These are phyloP conservation scores for Aphis craccivora DNA, from an alignment of 1,140 invertebrate species.

Conservation along the genomic window DNA sequence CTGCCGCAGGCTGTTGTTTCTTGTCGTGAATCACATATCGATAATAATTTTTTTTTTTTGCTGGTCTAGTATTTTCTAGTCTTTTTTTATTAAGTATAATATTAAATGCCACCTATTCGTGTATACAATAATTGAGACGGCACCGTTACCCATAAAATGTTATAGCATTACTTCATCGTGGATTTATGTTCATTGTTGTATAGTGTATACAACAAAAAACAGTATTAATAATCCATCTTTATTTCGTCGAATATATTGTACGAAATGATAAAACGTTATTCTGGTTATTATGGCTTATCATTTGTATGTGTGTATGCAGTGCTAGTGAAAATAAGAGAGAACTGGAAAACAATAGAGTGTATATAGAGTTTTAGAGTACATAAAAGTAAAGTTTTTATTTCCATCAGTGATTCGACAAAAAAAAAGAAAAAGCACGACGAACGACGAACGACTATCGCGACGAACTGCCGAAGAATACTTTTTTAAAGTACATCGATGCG, in stretches of 20 bases:
- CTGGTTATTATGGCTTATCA: neutral
- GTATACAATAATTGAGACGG: too few species aligned
- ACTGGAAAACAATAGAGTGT: neutral
- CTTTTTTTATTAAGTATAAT: too few species aligned
- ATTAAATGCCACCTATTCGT: too few species aligned
- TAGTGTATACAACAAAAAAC: neutral
- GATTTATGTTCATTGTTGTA: too few species aligned
- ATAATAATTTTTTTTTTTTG: neutral
- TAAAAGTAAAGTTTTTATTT: constrained; percentile 24
- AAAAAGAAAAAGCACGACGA: neutral
- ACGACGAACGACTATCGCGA: neutral
- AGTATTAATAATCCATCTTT: neutral
- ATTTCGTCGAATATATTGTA: too few species aligned
- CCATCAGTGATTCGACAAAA: neutral
- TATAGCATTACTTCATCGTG: neutral
- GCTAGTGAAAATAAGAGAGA: too few species aligned
- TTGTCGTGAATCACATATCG: neutral
- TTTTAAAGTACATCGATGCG: neutral
- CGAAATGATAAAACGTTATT: neutral
- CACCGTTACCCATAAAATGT: neutral
- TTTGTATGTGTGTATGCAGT: neutral
- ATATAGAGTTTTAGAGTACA: neutral
- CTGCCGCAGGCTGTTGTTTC: neutral
- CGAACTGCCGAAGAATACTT: neutral
- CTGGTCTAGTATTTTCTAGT: neutral